Evolutionary conservation across 2,797 vertebrate species (phyloP).

Genomic region (Galaxias olidus): DNA sequence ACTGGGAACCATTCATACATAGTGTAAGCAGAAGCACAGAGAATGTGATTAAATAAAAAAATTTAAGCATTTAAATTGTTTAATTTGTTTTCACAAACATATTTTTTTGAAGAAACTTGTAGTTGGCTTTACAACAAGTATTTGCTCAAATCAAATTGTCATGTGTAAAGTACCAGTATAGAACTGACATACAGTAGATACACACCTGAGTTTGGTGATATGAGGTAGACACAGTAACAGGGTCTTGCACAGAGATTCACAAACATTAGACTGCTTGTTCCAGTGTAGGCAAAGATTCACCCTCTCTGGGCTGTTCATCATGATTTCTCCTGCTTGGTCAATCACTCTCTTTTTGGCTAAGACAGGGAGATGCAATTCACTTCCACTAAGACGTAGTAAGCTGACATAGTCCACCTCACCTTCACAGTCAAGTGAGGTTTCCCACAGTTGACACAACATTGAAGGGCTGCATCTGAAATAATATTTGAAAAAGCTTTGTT

Average conservation of each 20-base stretch:
- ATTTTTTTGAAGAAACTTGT: too few relatives aligned
- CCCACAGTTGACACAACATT: constrained; percentile 38
- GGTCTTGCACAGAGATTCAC: not conserved
- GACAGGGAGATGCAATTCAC: constrained; percentile 41
- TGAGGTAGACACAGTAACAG: constrained; percentile 25
- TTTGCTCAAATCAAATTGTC: too few relatives aligned
- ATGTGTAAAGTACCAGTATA: not conserved
- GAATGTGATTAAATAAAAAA: too few relatives aligned
- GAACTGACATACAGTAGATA: not conserved
- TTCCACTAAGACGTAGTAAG: constrained; percentile 23
- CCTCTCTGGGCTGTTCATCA: constrained; percentile 10
- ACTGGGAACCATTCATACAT: too few relatives aligned
- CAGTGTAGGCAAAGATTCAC: constrained; percentile 38
- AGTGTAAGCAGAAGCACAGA: too few relatives aligned
- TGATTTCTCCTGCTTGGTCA: constrained; percentile 35
- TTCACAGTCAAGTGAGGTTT: constrained; percentile 25
- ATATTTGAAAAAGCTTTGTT: not conserved
- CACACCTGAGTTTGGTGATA: constrained; percentile 43
- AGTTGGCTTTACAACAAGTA: too few relatives aligned
- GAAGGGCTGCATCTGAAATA: constrained; percentile 22
- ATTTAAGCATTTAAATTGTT: too few relatives aligned
- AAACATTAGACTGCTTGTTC: not conserved
- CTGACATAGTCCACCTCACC: not conserved
- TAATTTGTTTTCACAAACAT: too few relatives aligned
- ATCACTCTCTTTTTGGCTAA: constrained; percentile 22